Percentiles rank a stretch among this genome's conserved stretches.
Conservation (phyloP, 2,797 vertebrate genomes). For the Echiichthys vipera region DNA sequence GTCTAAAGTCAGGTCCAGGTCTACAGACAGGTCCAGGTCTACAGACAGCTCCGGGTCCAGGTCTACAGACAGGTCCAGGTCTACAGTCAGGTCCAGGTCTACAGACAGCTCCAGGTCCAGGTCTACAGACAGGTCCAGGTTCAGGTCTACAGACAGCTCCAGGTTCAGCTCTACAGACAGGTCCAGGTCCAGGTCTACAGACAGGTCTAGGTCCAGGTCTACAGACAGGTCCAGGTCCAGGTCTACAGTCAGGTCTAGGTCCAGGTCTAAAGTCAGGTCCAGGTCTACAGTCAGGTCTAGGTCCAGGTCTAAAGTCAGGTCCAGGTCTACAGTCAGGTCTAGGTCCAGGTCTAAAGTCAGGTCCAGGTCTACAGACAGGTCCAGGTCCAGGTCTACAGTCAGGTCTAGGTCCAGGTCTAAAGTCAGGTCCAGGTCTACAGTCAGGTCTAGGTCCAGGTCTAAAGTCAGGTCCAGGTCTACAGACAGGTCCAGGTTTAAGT, state of each 20-base stretch:
- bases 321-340: not conserved
- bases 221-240: not conserved
- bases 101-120: not conserved
- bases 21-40: not conserved
- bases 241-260: not conserved
- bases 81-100: not conserved
- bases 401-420: too few relatives aligned
- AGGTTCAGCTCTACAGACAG: not conserved
- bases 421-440: not conserved
- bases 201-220: not conserved
- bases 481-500: not conserved
- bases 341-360: not conserved
- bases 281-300: not conserved
- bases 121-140: slow-evolving; percentile 2
- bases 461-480: not conserved
- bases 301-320: not conserved
- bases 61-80: not conserved
- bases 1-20: not conserved
- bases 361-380: not conserved
- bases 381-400: not conserved
- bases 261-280: too few relatives aligned
- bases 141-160: not conserved
- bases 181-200: too few relatives aligned
- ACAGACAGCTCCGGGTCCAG: too few relatives aligned
- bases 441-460: not conserved